Base-by-base conservation (phyloP, 2,113 vertebrate species). In the Thinocorus orbignyianus region DNA sequence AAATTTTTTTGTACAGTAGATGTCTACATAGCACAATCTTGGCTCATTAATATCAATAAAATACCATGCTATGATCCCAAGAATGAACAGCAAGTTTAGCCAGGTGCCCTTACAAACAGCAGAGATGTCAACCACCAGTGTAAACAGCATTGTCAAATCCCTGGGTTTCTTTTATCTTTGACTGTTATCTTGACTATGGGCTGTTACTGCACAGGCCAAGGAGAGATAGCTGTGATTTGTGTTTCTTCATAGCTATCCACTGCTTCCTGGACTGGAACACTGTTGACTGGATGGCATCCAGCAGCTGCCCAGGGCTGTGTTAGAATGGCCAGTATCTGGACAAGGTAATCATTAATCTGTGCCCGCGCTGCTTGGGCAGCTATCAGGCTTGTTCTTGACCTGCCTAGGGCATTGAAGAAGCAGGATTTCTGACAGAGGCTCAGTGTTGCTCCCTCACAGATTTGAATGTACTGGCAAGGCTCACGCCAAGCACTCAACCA, bases 271-370 rank as follows among this genome's bases (percentile, higher is more conserved):
- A 54, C 69, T 92, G 83, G 48, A 87, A 89, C 92, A 84, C 8
- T 79, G 89, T 84, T 84, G 61, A 84, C 73, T 92, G 91, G 89
- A 74, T 1, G 6, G 64, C 86, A 86, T 73, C 82, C 94, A 96
- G 76, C 58, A 90, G 30, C 64, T 0, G 0, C 61, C 33, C n/a
- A 81, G 78, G 61, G 77, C 80, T 70, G 18, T 44, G 79, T 57
- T 57, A 35, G 70, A 52, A 61, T 11, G 52, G 71, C n/a, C 79
- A 83, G 72, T 18, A 90, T 26, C 28, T 13, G 58, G 86, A 51
- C 28, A 33, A 70, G 42, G 77, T 58, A 48, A 83, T 88, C 71
- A 65, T 84, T 84, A 81, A 88, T 86, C 23, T 66, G 72, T 77
- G 64, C 82, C 71, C 0, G 0, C 2, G 6, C 82, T 77, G 79